phyloP scores from a whole-genome alignment of 2,797 vertebrate genomes.

The Apodemus agrarius region DNA sequence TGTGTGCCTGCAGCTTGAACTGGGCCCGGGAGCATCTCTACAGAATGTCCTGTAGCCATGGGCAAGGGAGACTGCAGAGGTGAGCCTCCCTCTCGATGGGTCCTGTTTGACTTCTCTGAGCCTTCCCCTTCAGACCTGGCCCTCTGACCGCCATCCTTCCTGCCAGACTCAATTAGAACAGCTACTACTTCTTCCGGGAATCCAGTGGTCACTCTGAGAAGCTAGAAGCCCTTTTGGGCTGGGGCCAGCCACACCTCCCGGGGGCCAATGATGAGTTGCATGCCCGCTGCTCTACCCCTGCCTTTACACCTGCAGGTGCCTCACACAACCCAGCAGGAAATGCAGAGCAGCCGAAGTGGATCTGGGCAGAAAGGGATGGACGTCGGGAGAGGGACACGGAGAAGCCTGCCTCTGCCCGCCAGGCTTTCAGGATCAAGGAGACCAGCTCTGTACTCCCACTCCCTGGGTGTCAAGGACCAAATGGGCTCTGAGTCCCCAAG shows the following conservation, averaged over 20 bases:
- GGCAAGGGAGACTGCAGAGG: neutral
- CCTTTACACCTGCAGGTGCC: constrained; percentile 10
- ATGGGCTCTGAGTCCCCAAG: neutral
- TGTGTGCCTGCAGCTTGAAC: neutral
- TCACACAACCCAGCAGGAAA: neutral
- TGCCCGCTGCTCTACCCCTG: neutral
- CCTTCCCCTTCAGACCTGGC: neutral
- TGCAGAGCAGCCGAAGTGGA: neutral
- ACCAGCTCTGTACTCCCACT: neutral
- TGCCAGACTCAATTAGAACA: constrained; percentile 19
- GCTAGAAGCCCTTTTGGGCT: neutral
- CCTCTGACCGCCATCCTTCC: neutral
- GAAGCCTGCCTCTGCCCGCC: neutral
- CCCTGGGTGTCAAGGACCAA: neutral
- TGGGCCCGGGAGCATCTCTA: constrained; percentile 2
- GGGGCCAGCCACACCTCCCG: neutral
- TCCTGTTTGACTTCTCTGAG: neutral
- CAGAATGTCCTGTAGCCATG: neutral
- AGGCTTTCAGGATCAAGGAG: neutral
- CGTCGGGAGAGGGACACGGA: neutral
- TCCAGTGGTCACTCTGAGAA: constrained; percentile 43
- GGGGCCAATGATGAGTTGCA: neutral
- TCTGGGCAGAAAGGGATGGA: neutral
- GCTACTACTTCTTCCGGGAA: neutral
- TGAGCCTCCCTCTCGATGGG: neutral